These are phyloP conservation scores for Drosophila pallidifrons DNA, from an alignment of 1,140 invertebrate species.

Conservation along the genomic window DNA sequence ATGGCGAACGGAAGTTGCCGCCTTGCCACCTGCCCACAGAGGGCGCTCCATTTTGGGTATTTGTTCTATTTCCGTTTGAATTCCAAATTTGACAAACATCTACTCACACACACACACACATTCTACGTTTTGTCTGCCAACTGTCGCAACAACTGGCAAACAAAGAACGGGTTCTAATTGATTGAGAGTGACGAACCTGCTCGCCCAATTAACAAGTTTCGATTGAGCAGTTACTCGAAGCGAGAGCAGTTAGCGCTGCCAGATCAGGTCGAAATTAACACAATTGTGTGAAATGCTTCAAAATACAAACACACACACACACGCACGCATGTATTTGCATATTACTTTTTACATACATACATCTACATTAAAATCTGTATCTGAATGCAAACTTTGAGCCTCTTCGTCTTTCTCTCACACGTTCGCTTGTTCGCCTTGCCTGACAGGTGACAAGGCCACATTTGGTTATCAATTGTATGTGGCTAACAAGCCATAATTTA, in stretches of 20 bases:
- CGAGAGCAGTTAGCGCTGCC: conserved; percentile 17
- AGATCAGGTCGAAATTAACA: conserved; percentile 50
- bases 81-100: conserved; percentile 41
- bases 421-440: too few relatives aligned
- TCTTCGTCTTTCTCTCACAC: conserved; percentile 13
- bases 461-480: conserved; percentile 45
- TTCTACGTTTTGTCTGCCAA: too few relatives aligned
- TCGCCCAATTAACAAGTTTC: conserved; percentile 75
- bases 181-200: conserved; percentile 59
- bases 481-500: conserved; percentile 41
- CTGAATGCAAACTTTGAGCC: conserved; percentile 10
- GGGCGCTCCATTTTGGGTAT: conserved; percentile 39
- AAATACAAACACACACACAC: conserved; percentile 1
- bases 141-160: conserved; percentile 10
- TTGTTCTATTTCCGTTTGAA: conserved; percentile 54
- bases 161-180: conserved; percentile 51
- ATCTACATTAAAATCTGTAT: conserved; percentile 9
- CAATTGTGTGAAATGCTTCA: conserved; percentile 46
- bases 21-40: conserved; percentile 46
- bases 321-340: conserved; percentile 2
- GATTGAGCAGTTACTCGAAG: conserved; percentile 60
- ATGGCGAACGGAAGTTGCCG: conserved; percentile 35
- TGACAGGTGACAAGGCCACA: conserved; percentile 42
- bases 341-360: conserved; percentile 4
- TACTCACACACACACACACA: too few relatives aligned